Evolutionary conservation across 2,113 vertebrate species (phyloP), one percentile per base, ranked within the genome.

Genomic region (Oxyruncus cristatus): DNA sequence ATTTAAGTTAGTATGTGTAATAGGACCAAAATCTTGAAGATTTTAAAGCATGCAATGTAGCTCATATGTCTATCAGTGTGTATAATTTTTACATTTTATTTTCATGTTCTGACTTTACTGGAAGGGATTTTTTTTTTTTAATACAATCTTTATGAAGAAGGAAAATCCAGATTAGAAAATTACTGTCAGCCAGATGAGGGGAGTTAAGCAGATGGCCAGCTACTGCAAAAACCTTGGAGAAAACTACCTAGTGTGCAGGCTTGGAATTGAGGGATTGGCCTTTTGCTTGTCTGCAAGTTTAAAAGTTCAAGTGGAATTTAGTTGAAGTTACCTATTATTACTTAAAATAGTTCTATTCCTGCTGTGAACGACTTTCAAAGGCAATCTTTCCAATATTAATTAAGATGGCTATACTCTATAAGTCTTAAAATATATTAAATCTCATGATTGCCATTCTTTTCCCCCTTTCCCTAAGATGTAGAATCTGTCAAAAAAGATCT

Each of bases 161-260:
- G 53, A 61, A 93, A 94, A 94, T 79, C 37, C 11, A 28, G 37
- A 75, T 82, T 88, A 92, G 47, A 85, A 85, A 86, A 59, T 80
- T 55, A 80, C 59, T 20, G 41, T 80, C 35, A 66, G 63, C 53
- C 70, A 66, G 73, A 86, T 44, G 21, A 63, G n/a, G 23, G 39
- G 59, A 63, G 41, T 84, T 83, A 71, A 92, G 21, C 75, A 90
- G 75, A 85, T 83, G 72, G 50, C 41, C 63, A 58, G 71, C 72
- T 91, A 50, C 76, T 92, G 39, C 19, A 22, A 85, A 59, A 88
- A 89, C 50, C 79, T 93, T 90, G 73, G 46, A 78, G 42, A 78
- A 74, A 85, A 59, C 23, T 72, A 46, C 10, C 32, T 68, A 27
- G 6, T 33, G 15, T 70, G 55, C 50, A 81, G 23, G 2, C 23